Conservation (phyloP, 2,797 vertebrate species). For the Molossus molossus region DNA sequence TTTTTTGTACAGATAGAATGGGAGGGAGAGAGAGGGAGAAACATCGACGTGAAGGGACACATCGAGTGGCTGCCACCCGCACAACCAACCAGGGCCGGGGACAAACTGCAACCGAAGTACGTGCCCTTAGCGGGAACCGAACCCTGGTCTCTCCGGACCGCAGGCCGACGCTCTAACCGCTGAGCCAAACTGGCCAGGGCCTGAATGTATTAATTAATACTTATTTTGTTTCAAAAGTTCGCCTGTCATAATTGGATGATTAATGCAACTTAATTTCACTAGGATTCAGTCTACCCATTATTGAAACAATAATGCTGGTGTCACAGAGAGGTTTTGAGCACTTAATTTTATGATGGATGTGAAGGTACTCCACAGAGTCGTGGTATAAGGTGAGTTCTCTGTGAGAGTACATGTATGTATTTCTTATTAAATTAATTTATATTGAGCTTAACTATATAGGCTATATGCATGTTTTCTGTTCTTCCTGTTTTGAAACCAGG, state of each 20-base stretch:
- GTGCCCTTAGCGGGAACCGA: too few relatives aligned
- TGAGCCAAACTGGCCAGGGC: too few relatives aligned
- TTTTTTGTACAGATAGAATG: too few relatives aligned
- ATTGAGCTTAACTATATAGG: background rate
- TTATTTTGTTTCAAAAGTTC: background rate
- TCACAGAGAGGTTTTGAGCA: fast-evolving
- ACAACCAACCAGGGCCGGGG: too few relatives aligned
- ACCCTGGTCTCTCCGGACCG: too few relatives aligned
- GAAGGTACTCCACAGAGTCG: fast-evolving
- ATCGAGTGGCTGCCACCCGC: too few relatives aligned
- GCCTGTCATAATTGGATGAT: background rate
- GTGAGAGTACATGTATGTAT: fast-evolving
- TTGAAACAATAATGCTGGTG: fast-evolving
- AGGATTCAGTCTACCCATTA: fast-evolving
- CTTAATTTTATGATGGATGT: background rate
- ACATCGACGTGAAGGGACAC: too few relatives aligned
- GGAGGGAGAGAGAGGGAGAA: too few relatives aligned
- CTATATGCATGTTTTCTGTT: background rate
- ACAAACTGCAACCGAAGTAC: too few relatives aligned
- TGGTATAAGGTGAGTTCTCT: too few relatives aligned
- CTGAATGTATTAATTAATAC: background rate
- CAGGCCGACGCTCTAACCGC: too few relatives aligned
- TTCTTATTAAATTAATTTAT: background rate
- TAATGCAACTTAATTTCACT: fast-evolving
- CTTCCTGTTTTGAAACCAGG: background rate